Conservation (phyloP, 64 coral and sea anemone genomes). For the Dendronephthya gigantea region DNA sequence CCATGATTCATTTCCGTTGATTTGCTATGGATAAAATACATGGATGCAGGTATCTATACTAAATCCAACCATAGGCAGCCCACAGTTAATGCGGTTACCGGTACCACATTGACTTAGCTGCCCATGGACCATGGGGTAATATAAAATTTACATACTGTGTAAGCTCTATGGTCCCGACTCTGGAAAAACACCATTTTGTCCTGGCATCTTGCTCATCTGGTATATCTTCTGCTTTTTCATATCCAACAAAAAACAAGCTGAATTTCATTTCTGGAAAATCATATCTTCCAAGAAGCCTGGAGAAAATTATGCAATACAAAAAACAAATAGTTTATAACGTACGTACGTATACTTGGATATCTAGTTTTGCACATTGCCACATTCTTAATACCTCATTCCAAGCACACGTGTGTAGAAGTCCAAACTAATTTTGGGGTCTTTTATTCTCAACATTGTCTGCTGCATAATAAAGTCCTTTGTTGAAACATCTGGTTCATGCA, state of each 20-base stretch:
- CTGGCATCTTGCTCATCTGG: constrained; percentile 51
- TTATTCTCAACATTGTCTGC: constrained; percentile 81
- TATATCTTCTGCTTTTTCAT: constrained; percentile 60
- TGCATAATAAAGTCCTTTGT: constrained; percentile 89
- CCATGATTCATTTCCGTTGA: background rate
- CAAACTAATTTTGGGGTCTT: constrained; percentile 70
- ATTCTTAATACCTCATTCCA: constrained; percentile 94
- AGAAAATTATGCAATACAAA: background rate
- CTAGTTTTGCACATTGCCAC: too few relatives aligned
- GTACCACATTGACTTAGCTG: too few relatives aligned
- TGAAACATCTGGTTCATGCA: constrained; percentile 52
- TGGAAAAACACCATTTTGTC: constrained; percentile 55
- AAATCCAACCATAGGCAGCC: too few relatives aligned
- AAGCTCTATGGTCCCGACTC: constrained; percentile 62
- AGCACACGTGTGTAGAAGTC: constrained; percentile 86
- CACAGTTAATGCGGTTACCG: too few relatives aligned
- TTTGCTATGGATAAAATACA: too few relatives aligned
- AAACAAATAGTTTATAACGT: too few relatives aligned
- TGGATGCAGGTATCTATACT: too few relatives aligned
- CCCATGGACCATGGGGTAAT: too few relatives aligned
- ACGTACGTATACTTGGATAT: too few relatives aligned
- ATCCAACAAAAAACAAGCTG: constrained; percentile 76
- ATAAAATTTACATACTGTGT: constrained; percentile 57
- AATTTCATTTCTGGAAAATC: constrained; percentile 77
- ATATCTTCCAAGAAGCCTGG: constrained; percentile 39